Evolutionary conservation across 1,140 invertebrate species (phyloP).

Genomic region (Temnothorax curvispinosus): DNA sequence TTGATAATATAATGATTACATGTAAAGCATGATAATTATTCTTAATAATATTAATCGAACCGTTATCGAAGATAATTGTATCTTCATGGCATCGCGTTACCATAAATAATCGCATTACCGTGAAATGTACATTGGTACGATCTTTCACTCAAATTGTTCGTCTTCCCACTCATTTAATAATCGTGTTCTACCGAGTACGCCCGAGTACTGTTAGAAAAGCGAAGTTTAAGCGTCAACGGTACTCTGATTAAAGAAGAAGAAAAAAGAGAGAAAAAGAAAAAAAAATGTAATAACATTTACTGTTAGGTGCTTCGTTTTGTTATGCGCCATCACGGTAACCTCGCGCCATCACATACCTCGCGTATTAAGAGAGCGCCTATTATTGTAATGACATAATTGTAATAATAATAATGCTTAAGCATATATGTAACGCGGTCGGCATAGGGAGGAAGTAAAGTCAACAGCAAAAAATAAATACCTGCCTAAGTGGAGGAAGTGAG

Average conservation of each 20-base stretch:
- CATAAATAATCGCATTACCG: neutral
- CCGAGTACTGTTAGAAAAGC: slow-evolving; percentile 45
- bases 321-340: slow-evolving; percentile 35
- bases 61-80: neutral
- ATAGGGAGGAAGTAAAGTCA: slow-evolving; percentile 20
- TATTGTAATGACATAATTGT: slow-evolving; percentile 66
- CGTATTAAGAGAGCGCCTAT: slow-evolving; percentile 14
- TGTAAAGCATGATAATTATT: neutral
- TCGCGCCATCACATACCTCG: slow-evolving; percentile 37
- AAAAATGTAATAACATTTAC: slow-evolving; percentile 63
- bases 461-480: slow-evolving; percentile 35
- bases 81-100: neutral
- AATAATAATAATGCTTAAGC: slow-evolving; percentile 26
- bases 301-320: slow-evolving; percentile 61
- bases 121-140: neutral
- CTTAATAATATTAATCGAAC: neutral
- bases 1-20: neutral
- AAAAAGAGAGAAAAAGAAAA: slow-evolving; percentile 16
- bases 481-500: slow-evolving; percentile 27
- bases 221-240: slow-evolving; percentile 47
- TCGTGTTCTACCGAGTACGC: neutral
- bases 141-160: neutral
- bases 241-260: slow-evolving; percentile 13
- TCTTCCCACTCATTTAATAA: neutral
- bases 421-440: neutral